Base-by-base conservation (phyloP, 92 coral and sea anemone species). In the Plumapathes pennacea region DNA sequence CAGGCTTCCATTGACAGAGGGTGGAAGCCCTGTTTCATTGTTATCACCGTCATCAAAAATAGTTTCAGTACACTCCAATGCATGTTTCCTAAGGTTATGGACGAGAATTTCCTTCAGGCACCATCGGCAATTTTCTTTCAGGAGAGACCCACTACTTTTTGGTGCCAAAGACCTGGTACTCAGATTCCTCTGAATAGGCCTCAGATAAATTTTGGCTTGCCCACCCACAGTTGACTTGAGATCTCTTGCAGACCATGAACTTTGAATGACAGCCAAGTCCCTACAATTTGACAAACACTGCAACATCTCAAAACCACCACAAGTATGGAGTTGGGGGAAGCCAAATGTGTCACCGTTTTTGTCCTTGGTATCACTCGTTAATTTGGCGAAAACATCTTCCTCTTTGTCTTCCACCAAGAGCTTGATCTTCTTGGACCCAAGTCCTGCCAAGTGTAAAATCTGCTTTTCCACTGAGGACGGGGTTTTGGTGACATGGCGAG, bases 291-390 rank as follows among this genome's bases (percentile, higher is more conserved):
- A 47, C 46, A 39, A 21, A 40, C 80, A 64, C 54, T 42, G 80
- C 62, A 71, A 41, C 68, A 80, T 56, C 38, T 80, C 76, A 40
- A 80, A 71, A 38, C 86, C 81, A 6, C 86, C 81, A 38, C 86
- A 76, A 14, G 55, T 44, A 39, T 51, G 30, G 24, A 76, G 62
- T 24, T 57, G 57, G 14, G 83, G 83, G 43, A 66, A 76, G 40
- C 83, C 69, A 10, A 38, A 12, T 34, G 28, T 13, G 33, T 57
- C 18, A 10, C 49, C 60, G 20, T 25, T 11, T 11, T 53, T 6
- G 31, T 8, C 60, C 50, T 26, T 46, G 18, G 50, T 55, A 29
- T 57, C 69, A 38, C 70, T 57, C 24, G 41, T 59, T 41, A 57
- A 19, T 44, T 20, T 57, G 32, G 44, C 45, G 11, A 44, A 34